Conservation (phyloP, 1,140 invertebrate species). For the Cotesia glomerata region DNA sequence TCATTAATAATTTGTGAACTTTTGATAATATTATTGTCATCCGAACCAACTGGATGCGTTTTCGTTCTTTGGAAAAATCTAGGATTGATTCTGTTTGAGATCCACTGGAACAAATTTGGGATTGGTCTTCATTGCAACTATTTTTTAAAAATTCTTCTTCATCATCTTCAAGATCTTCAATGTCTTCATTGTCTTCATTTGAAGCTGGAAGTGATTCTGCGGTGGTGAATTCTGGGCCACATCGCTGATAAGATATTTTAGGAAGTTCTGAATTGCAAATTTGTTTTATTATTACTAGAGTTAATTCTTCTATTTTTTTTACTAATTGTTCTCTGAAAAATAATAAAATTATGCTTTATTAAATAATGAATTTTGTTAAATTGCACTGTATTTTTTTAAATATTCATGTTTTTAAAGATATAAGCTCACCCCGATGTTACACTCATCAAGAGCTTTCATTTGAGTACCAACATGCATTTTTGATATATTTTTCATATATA, state of each 20-base stretch:
- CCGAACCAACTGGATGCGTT: constrained; percentile 41
- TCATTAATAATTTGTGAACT: constrained; percentile 38
- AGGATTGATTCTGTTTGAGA: not conserved
- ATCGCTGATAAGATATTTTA: constrained; percentile 4
- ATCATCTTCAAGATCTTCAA: too few species aligned
- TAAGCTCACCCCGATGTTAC: too few species aligned
- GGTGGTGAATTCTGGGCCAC: not conserved
- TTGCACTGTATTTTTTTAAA: too few species aligned
- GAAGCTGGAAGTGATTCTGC: not conserved
- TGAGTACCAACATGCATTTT: too few species aligned
- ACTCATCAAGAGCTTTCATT: too few species aligned
- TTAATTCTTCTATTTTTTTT: constrained; percentile 38
- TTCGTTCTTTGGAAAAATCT: constrained; percentile 32
- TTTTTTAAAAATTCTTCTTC: too few species aligned
- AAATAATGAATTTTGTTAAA: too few species aligned
- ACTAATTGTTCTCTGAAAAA: constrained; percentile 31
- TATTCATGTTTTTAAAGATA: too few species aligned
- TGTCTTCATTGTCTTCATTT: too few species aligned
- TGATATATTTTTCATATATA: too few species aligned
- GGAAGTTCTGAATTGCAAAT: constrained; percentile 1
- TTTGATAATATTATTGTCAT: constrained; percentile 37
- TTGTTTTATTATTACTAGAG: constrained; percentile 19
- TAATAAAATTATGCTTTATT: too few species aligned
- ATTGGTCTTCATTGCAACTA: too few species aligned
- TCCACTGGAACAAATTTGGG: not conserved